Base-by-base conservation (phyloP, 2,113 vertebrate genomes). In the Bujurquina vittata region DNA sequence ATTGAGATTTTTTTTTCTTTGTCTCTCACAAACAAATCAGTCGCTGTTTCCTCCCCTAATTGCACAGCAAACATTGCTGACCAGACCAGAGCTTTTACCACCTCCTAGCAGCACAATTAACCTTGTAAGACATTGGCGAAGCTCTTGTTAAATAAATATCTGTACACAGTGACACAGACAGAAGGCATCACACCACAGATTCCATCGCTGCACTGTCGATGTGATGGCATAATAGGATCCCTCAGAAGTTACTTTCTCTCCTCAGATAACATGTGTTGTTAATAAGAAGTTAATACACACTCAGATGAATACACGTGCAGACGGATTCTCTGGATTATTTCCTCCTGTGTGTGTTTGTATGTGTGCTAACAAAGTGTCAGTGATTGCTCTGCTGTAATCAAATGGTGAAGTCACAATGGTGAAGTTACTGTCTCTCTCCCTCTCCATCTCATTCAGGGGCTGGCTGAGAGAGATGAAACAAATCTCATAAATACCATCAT, bases 401-500 rank as follows among this genome's bases (percentile, higher is more conserved):
- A 87, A 91, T 52, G 72, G 75, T 75, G 55, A 72, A 83, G 58
- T 87, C 86, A 84, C 80, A 88, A 91, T 52, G 72, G 75, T 72
- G 55, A 72, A 83, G 58, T 87, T 87, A 84, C 81, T 72, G 63
- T 65, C 76, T 72, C 58, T 49, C 59, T 54, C 35, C 61, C 55
- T 80, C 84, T 58, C 37, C 63, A 40, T 73, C 61, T 85, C 80
- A 26, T 2, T 79, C 65, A 67, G 63, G 57, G 43, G 23, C 65
- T 52, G 74, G 60, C 79, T 37, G 57, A 65, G 58, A 83, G 40
- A 85, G 75, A 88, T 58, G 82, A 91, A 91, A 81, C 87, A 93
- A 92, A 94, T 93, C 91, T 92, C 63, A 88, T 92, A 93, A 95
- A 94, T 91, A 72, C 88, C 77, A 75, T 93, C 94, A 94, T 89